Conservation (phyloP, 2,888 invertebrate species). For the Leptopilina drosophilae region DNA sequence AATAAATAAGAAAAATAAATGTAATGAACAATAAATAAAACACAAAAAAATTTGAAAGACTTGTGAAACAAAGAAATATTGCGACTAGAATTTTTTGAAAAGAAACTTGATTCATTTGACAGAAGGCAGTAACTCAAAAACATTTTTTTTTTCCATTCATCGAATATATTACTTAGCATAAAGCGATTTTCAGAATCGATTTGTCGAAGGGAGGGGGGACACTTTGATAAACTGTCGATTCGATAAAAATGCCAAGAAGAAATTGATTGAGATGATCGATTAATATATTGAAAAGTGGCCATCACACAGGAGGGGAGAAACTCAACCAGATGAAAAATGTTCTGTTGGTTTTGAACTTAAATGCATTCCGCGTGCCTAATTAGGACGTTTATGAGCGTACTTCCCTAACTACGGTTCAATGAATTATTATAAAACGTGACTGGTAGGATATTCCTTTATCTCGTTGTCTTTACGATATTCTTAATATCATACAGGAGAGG, state of each 20-base stretch:
- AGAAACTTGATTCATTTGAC: no score
- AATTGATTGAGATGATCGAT: constrained; percentile 24
- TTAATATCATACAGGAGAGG: constrained; percentile 52
- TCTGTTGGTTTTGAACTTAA: constrained; percentile 40
- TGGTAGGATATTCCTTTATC: constrained; percentile 60
- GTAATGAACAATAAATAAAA: no score
- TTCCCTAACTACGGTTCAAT: constrained; percentile 44
- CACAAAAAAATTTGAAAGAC: no score
- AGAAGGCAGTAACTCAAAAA: no score
- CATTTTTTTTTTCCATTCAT: no score
- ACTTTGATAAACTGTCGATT: constrained; percentile 1
- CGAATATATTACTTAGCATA: background rate
- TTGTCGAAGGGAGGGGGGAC: background rate
- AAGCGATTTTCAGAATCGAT: constrained; percentile 1
- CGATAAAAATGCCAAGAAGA: background rate
- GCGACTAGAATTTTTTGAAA: no score
- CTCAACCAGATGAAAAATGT: constrained; percentile 34
- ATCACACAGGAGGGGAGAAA: background rate
- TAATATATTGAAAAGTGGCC: constrained; percentile 1
- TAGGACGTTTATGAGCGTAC: constrained; percentile 51
- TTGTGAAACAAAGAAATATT: no score
- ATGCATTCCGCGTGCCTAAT: constrained; percentile 52
- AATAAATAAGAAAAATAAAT: no score
- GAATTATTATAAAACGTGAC: constrained; percentile 64
- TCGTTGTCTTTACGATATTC: constrained; percentile 51